A percentile compares a stretch with the other conserved stretches of the same genome.
These are phyloP conservation scores for Neomicropteryx cornuta DNA, from an alignment of 1,140 invertebrate species.

Conservation along the genomic window DNA sequence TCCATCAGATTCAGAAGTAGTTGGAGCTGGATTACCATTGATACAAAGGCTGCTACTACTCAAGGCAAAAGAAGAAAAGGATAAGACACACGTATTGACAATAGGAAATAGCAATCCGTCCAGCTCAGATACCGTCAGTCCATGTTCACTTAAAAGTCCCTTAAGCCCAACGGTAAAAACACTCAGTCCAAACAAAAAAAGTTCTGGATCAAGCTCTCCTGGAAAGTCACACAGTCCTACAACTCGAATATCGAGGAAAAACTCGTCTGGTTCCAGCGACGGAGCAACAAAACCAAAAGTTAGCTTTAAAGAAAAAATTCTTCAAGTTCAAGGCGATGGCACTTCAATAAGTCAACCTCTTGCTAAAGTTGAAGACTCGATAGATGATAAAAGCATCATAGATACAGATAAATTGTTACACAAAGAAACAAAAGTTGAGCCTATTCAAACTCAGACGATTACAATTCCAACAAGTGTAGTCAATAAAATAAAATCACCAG, in stretches of 20 bases:
- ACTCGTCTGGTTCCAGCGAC: conserved; percentile 37
- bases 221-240: conserved; percentile 36
- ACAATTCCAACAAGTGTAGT: conserved; percentile 39
- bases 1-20: conserved; percentile 38
- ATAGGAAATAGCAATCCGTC: conserved; percentile 32
- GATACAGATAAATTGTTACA: conserved; percentile 6
- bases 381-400: conserved; percentile 9
- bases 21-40: conserved; percentile 62
- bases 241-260: conserved; percentile 34
- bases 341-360: conserved; percentile 33
- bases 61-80: conserved; percentile 67
- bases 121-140: conserved; percentile 37
- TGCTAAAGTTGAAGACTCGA: conserved; percentile 8
- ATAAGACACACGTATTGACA: conserved; percentile 37
- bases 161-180: conserved; percentile 38
- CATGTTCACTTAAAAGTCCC: conserved; percentile 37
- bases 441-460: conserved; percentile 32
- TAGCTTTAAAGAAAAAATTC: conserved; percentile 39
- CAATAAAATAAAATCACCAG: conserved; percentile 39
- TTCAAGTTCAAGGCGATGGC: conserved; percentile 37
- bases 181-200: conserved; percentile 33
- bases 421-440: conserved; percentile 30
- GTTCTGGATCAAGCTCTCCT: conserved; percentile 34
- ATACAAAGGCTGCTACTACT: conserved; percentile 67
- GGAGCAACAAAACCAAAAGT: conserved; percentile 34